Base-by-base conservation (phyloP, 2,888 invertebrate genomes). In the Stegophylla sp. region DNA sequence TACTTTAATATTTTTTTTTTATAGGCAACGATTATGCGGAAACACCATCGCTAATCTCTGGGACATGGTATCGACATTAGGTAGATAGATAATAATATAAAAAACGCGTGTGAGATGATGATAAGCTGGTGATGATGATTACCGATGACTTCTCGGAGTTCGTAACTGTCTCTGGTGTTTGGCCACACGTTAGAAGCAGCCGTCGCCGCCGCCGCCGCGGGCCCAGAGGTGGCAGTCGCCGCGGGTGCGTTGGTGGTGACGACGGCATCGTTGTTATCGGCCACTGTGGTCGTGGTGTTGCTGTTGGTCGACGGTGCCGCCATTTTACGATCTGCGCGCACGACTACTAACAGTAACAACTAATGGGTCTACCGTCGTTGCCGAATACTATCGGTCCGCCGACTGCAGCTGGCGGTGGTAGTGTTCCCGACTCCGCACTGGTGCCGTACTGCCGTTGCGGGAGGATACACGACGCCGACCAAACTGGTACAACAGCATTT, bases 121-220 rank as follows among this genome's bases (percentile, higher is more conserved):
- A 20, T 56, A 20, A 56, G 12, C 53, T 34, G 7, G 34, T 7
- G 34, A 34, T 20, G 10, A 45, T 45, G 4, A 10, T 45, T 88
- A 94, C 95, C 95, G 86, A 97, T 97, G 85, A 97, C 94, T 88
- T 97, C 96, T 85, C 93, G 91, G 85, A 97, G 88, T 88, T 96
- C 95, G 88, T 97, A 97, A 87, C 95, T 94, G 86, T 95, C 94
- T 88, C 94, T 93, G 86, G 91, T 92, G 88, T 95, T 96, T 84
- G 96, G 92, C 97, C 97, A 97, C 87, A 71, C 79, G 71, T 71
- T 71, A 12, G 67, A 34, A 9, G 71, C 69, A 20, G 59, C 69
- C 0, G 77, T 13, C 0, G 66, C 67, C 0, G 51, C 64, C 0
- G 74, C 28, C 7, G 74, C n/a, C 12, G 43, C 56, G 0, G 51